Base-by-base conservation (phyloP, 2,113 vertebrate genomes). In the Uria lomvia region DNA sequence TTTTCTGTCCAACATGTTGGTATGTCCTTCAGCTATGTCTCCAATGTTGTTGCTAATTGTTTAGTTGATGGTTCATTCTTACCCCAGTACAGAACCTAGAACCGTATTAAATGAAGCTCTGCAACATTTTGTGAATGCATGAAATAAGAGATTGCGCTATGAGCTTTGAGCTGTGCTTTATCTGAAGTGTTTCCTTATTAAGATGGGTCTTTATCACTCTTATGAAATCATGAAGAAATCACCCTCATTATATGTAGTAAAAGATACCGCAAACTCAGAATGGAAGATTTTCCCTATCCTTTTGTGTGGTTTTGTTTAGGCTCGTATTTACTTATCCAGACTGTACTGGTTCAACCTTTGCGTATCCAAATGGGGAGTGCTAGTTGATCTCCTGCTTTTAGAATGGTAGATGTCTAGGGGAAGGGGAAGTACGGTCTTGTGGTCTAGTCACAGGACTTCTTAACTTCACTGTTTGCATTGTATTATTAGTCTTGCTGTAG, bases 321-420 rank as follows among this genome's bases (percentile, higher is more conserved):
- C 34, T 86, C 5, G 40, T 50, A 32, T 84, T 96, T 90, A 40
- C 52, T 86, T 43, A 30, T 19, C 47, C 36, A 83, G 32, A 79
- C 91, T 92, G 38, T 27, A 12, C 13, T 81, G 59, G 45, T 94
- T 94, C 62, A 89, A 16, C 47, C 11, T 88, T 84, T 79, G 74
- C 43, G 18, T 79, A 65, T 72, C 47, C 74, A 78, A 71, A 80
- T 58, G 80, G 91, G 47, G 93, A 81, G 91, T 68, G 40, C 83
- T 68, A 42, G 42, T 18, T 42, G 71, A 86, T 95, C 49, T 87
- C 53, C 95, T 91, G 52, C 94, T 96, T 93, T 94, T 88, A 95
- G 96, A 95, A 71, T 80, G 74, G 83, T 95, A 92, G 63, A 89
- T 97, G 96, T 94, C 78, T 95, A 89, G 76, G 60, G 43, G 85